Base-by-base conservation (phyloP, 2,888 invertebrate species). In the Ophion ellenae region DNA sequence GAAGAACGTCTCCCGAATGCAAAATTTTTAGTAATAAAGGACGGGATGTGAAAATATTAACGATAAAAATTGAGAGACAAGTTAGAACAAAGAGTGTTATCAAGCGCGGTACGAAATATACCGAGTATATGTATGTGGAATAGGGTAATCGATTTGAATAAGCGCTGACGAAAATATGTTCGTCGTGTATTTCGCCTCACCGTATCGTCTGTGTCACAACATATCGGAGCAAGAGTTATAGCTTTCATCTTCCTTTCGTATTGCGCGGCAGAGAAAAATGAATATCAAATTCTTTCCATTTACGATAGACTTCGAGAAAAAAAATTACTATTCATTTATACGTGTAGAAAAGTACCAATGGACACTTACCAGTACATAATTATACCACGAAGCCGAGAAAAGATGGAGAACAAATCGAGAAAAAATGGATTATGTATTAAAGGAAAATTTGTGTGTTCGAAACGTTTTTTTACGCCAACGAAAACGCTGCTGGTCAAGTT, bases 171-270 rank as follows among this genome's bases (percentile, higher is more conserved):
- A 81, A 84, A 81, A 63, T 70, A 73, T 77, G 81, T 83, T 83
- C 83, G 78, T 70, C 59, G 73, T 74, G 61, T 76, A 47, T 81
- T 86, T 84, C 88, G 88, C 88, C 86, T 89, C 61, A 70, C 32
- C 59, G 32, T 73, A 57, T 67, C 87, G 69, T 69, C 73, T 74
- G 24, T 63, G 36, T 87, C 86, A 85, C 89, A 89, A 90, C 90
- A 90, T 91, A 90, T 90, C 89, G 87, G 88, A 90, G 87, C 85
- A 84, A 73, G 24, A 53, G 61, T 1, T 17, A 47, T 24, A 64
- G 11, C 47, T 66, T 66, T 57, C 66, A 66, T 80, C 36, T 53
- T 53, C 47, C n/a, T 53, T 64, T 78, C 61, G 57, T 59, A 47
- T 59, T 10, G 14, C 69, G 57, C 59, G 20, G 40, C 45, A 32